phyloP scores from a whole-genome alignment of 2,797 vertebrate species.

The Falco columbarius region DNA sequence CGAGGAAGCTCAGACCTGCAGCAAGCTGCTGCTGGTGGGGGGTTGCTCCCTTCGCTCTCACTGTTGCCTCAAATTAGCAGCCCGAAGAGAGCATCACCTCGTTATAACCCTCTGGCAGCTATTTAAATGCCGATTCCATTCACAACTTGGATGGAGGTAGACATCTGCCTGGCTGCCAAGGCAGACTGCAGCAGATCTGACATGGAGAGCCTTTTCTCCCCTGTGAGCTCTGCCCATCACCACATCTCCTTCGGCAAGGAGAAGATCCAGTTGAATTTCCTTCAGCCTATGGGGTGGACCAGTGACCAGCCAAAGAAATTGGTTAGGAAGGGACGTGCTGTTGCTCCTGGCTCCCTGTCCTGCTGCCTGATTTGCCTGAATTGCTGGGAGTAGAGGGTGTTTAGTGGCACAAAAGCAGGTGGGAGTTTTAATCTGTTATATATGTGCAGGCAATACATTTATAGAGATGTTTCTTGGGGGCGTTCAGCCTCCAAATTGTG shows the following conservation, averaged over 20 bases:
- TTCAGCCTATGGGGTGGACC: neutral
- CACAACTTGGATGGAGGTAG: conserved; percentile 4
- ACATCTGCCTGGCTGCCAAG: neutral
- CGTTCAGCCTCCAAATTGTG: neutral
- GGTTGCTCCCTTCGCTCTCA: neutral
- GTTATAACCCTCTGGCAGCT: neutral
- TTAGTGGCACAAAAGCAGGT: neutral
- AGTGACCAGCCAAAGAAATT: neutral
- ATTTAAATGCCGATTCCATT: conserved; percentile 15
- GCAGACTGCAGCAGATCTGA: neutral
- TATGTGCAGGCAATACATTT: neutral
- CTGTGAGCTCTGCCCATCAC: neutral
- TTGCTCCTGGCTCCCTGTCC: neutral
- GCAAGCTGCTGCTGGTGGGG: neutral
- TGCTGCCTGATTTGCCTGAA: neutral
- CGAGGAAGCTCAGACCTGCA: neutral
- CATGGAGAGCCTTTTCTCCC: neutral
- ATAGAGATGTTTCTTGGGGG: neutral
- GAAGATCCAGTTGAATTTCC: neutral
- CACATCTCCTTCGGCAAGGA: neutral
- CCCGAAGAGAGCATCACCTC: neutral
- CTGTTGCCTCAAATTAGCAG: conserved; percentile 1
- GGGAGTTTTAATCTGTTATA: neutral
- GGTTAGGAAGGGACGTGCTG: neutral
- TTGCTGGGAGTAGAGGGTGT: neutral